phyloP scores from a whole-genome alignment of 1,140 invertebrate species.

The Aricia agestis region DNA sequence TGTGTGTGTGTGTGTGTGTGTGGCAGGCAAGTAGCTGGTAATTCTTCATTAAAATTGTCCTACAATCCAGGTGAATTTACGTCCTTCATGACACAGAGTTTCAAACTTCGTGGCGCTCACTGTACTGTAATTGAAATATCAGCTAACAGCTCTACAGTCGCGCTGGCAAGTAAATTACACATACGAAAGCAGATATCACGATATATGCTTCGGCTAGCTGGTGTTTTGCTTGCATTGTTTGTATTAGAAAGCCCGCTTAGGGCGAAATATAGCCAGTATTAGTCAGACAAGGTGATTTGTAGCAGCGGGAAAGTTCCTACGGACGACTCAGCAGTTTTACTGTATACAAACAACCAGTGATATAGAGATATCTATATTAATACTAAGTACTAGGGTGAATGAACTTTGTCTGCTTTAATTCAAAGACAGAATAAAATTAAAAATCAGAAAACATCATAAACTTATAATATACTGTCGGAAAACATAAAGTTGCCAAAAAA shows the following conservation, averaged over 20 bases:
- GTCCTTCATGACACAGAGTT: neutral
- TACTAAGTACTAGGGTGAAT: too few relatives aligned
- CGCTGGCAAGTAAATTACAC: neutral
- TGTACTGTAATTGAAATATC: neutral
- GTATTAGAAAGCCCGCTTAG: neutral
- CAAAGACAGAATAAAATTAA: too few relatives aligned
- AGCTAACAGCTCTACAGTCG: neutral
- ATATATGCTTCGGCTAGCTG: neutral
- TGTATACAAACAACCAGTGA: too few relatives aligned
- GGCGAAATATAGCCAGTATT: neutral
- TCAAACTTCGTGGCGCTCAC: neutral
- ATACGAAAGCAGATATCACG: neutral
- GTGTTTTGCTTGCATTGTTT: neutral
- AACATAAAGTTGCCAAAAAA: too few relatives aligned
- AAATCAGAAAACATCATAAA: too few relatives aligned
- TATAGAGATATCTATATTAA: too few relatives aligned
- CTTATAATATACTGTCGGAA: too few relatives aligned
- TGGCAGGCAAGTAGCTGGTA: too few relatives aligned
- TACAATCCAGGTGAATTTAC: too few relatives aligned
- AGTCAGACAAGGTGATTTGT: neutral
- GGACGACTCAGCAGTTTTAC: neutral
- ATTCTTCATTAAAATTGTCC: too few relatives aligned
- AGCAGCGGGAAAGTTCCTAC: neutral
- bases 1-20: too few relatives aligned
- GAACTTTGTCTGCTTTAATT: too few relatives aligned